phyloP scores from a whole-genome alignment of 2,888 invertebrate genomes.

The Hirtodrosophila histrioides region DNA sequence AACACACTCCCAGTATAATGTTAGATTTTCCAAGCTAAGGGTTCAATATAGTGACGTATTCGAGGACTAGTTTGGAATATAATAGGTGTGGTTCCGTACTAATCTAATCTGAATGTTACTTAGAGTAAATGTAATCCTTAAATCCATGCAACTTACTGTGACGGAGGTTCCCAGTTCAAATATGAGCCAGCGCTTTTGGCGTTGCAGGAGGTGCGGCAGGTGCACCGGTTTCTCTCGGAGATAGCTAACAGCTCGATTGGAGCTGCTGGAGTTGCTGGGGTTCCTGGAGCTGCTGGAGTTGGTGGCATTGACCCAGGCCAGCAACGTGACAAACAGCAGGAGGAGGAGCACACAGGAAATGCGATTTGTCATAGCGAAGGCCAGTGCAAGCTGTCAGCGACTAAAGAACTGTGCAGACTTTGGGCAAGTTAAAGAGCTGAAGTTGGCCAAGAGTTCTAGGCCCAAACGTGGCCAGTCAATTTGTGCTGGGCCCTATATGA shows the following conservation, averaged over 20 bases:
- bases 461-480: slow-evolving; percentile 55
- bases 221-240: slow-evolving; percentile 38
- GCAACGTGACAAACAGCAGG: slow-evolving; percentile 7
- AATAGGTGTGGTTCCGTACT: too few species aligned
- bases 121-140: too few species aligned
- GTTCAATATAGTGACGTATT: too few species aligned
- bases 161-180: slow-evolving; percentile 77
- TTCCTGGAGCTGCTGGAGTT: slow-evolving; percentile 3
- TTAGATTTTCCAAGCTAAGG: too few species aligned
- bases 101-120: too few species aligned
- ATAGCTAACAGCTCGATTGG: slow-evolving; percentile 45
- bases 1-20: too few species aligned
- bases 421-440: slow-evolving; percentile 2
- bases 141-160: slow-evolving; percentile 58
- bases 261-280: slow-evolving; percentile 1
- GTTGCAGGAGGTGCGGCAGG: slow-evolving; percentile 45
- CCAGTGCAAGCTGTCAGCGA: slow-evolving; percentile 19
- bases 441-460: slow-evolving; percentile 11
- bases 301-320: slow-evolving; percentile 20
- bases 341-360: slow-evolving; percentile 12
- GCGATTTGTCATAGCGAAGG: slow-evolving; percentile 39
- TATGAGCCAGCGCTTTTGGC: slow-evolving; percentile 77
- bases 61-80: too few species aligned
- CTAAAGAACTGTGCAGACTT: slow-evolving; percentile 29
- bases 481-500: slow-evolving; percentile 27